Conservation (phyloP, 2,888 invertebrate genomes). For the Lepidochrysops patricia region DNA sequence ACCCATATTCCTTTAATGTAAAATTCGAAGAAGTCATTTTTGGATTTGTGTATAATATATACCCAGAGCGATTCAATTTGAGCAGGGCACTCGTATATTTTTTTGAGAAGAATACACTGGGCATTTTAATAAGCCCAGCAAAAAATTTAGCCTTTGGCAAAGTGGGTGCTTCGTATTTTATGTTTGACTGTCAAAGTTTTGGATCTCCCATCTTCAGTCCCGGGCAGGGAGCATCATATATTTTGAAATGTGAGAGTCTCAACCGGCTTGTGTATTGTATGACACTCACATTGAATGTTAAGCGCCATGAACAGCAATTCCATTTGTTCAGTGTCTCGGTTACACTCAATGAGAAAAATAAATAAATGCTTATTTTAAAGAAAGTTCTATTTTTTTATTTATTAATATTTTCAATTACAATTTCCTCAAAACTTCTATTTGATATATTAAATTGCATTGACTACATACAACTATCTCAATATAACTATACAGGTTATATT, state of each 20-base stretch:
- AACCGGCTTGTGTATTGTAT: conserved; percentile 78
- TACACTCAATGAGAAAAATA: conserved; percentile 40
- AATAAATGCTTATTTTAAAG: conserved; percentile 33
- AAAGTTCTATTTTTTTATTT: background rate
- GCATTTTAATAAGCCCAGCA: conserved; percentile 70
- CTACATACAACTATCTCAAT: no score
- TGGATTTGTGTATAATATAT: conserved; percentile 76
- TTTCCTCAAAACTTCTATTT: background rate
- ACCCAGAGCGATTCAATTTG: conserved; percentile 75
- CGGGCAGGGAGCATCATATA: conserved; percentile 73
- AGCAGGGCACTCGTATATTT: conserved; percentile 76
- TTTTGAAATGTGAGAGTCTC: conserved; percentile 74
- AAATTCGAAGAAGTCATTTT: conserved; percentile 72
- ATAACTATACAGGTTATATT: no score
- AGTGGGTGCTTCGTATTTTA: conserved; percentile 73
- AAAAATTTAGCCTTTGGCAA: conserved; percentile 73
- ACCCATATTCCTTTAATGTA: no score
- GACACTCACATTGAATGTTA: conserved; percentile 74
- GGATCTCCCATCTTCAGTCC: conserved; percentile 77
- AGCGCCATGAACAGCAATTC: conserved; percentile 70
- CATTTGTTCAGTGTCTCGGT: conserved; percentile 54
- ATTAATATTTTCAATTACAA: background rate
- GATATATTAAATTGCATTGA: no score
- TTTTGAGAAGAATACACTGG: conserved; percentile 68
- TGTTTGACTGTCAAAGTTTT: conserved; percentile 78